phyloP scores from a whole-genome alignment of 2,113 vertebrate genomes.

The Trochalopteron elliotii region DNA sequence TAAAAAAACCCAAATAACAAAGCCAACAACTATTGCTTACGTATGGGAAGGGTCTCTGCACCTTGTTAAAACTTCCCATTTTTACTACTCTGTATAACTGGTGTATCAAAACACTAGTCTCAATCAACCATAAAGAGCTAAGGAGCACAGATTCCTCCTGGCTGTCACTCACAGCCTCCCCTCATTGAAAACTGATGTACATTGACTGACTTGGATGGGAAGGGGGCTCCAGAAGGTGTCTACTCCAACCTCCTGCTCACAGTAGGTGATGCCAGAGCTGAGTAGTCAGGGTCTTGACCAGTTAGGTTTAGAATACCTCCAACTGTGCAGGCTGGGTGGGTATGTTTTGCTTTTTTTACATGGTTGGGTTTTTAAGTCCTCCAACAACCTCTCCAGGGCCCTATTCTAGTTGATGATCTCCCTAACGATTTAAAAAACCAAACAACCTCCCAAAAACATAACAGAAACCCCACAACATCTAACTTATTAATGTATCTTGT shows the following conservation, averaged over 20 bases:
- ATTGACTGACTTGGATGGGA: neutral
- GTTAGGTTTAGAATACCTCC: neutral
- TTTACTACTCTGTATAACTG: neutral
- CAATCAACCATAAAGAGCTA: neutral
- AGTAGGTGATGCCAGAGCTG: neutral
- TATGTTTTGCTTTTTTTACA: neutral
- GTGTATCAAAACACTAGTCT: neutral
- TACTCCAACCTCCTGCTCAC: neutral
- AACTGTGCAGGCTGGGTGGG: rapidly evolving
- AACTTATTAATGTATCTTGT: neutral
- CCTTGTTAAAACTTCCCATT: neutral
- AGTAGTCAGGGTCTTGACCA: neutral
- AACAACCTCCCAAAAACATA: neutral
- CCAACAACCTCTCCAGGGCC: neutral
- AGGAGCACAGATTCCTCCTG: neutral
- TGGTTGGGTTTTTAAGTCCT: neutral
- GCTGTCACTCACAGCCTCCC: neutral
- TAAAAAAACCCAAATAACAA: neutral
- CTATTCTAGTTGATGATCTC: neutral
- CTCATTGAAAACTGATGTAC: neutral
- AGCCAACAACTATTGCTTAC: neutral
- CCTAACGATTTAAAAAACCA: neutral
- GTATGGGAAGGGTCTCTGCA: neutral
- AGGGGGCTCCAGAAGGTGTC: neutral
- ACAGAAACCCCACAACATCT: neutral